Evolutionary conservation across 37 sponge, comb jelly and placozoan genomes (phyloP).

Genomic region (Dysidea cf. avara): DNA sequence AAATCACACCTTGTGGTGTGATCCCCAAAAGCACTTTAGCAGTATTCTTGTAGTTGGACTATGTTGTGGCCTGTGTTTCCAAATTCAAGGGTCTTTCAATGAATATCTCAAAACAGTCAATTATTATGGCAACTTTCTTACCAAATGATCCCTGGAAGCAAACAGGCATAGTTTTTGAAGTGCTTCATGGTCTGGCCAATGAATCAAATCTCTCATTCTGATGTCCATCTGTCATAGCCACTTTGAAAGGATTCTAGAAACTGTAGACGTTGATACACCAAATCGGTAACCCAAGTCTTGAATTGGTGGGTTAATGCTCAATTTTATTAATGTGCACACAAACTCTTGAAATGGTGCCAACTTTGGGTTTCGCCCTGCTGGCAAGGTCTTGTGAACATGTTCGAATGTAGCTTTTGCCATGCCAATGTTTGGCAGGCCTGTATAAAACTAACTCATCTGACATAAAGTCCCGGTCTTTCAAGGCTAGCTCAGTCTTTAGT

Average conservation of each 20-base stretch:
- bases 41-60: conserved; percentile 70
- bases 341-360: conserved; percentile 36
- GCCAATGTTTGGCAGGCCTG: too few species aligned
- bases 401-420: too few species aligned
- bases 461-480: too few species aligned
- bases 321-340: conserved; percentile 38
- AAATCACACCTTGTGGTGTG: conserved; percentile 70
- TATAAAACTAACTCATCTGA: too few species aligned
- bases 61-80: conserved; percentile 53
- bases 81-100: conserved; percentile 55
- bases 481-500: too few species aligned
- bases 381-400: too few species aligned
- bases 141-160: conserved; percentile 47
- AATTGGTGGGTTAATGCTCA: conserved; percentile 7
- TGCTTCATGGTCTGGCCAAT: conserved; percentile 64
- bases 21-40: conserved; percentile 57
- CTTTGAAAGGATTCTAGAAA: conserved; percentile 29
- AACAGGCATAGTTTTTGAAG: conserved; percentile 56
- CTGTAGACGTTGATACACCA: conserved; percentile 29
- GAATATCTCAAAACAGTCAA: conserved; percentile 82
- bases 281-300: conserved; percentile 36
- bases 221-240: conserved; percentile 27
- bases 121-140: conserved; percentile 42
- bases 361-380: not conserved
- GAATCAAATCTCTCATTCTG: conserved; percentile 34